Evolutionary conservation across 1,140 invertebrate genomes (phyloP).

Genomic region (Drosophila ogumai): DNA sequence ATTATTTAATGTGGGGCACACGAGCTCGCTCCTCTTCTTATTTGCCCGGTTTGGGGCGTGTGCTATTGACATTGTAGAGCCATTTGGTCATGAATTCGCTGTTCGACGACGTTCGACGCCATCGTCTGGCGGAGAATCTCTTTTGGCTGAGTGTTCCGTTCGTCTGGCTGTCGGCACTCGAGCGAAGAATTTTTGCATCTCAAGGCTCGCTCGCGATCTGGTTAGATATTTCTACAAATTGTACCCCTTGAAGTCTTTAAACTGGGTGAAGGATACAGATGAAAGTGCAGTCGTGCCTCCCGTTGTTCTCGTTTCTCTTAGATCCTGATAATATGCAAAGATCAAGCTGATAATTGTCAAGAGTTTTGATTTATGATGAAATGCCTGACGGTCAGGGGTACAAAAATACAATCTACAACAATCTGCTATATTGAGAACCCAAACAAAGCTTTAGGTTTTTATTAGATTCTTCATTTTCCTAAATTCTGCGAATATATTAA

Average conservation of each 20-base stretch:
- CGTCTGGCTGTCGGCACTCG: slow-evolving; percentile 22
- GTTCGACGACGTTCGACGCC: neutral
- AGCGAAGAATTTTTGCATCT: slow-evolving; percentile 27
- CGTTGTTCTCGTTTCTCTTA: neutral
- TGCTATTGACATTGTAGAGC: slow-evolving; percentile 70
- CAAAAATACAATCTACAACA: neutral
- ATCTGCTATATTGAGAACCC: neutral
- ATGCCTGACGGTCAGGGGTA: neutral
- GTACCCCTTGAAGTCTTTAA: slow-evolving; percentile 27
- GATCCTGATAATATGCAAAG: neutral
- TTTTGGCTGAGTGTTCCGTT: slow-evolving; percentile 26
- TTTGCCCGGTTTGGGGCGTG: slow-evolving; percentile 33
- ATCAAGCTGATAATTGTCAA: neutral
- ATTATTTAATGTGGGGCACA: slow-evolving; percentile 57
- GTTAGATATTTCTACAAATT: slow-evolving; percentile 7
- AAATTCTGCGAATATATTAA: no score
- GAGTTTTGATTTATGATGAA: neutral
- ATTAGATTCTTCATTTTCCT: neutral
- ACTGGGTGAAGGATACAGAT: slow-evolving; percentile 37
- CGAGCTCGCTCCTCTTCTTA: slow-evolving; percentile 19
- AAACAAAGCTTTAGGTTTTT: neutral
- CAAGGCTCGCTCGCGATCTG: slow-evolving; percentile 26
- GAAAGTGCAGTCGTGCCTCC: slow-evolving; percentile 19
- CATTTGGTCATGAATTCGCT: slow-evolving; percentile 56
- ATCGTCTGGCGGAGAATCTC: slow-evolving; percentile 24